Conservation (phyloP, 2,888 invertebrate species). For the Elysia crispata region DNA sequence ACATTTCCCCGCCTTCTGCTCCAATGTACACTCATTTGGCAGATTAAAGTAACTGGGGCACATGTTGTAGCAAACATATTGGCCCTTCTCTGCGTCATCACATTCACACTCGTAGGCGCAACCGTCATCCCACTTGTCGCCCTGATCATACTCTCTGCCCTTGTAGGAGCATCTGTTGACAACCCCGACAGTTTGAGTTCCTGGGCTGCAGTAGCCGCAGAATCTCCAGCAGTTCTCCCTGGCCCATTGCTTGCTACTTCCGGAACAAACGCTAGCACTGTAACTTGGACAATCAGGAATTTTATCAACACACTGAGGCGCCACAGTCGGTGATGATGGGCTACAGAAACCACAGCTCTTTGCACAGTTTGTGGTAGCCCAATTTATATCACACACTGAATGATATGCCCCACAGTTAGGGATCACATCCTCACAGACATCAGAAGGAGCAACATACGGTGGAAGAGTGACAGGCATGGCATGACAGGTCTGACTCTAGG, state of each 20-base stretch:
- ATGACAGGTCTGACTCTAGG: too few species aligned
- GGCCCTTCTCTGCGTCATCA: conserved; percentile 58
- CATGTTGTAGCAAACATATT: conserved; percentile 60
- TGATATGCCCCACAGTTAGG: too few species aligned
- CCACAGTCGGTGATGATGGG: conserved; percentile 54
- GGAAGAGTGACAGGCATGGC: too few species aligned
- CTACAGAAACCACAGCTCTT: conserved; percentile 61
- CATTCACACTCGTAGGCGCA: conserved; percentile 68
- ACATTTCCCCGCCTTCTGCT: conserved; percentile 58
- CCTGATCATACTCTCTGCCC: conserved; percentile 62
- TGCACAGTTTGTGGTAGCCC: conserved; percentile 61
- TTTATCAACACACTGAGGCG: conserved; percentile 62
- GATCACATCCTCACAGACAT: too few species aligned
- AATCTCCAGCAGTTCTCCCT: conserved; percentile 65
- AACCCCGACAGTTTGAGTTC: conserved; percentile 6
- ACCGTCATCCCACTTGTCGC: conserved; percentile 66
- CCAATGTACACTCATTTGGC: conserved; percentile 67
- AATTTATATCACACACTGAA: too few species aligned
- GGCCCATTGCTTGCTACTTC: conserved; percentile 62
- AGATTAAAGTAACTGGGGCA: conserved; percentile 68
- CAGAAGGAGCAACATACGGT: too few species aligned
- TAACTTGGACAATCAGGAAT: conserved; percentile 60
- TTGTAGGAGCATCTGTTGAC: conserved; percentile 65
- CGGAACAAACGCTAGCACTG: conserved; percentile 53
- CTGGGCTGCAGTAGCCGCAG: conserved; percentile 66